Evolutionary conservation across 2,888 invertebrate species (phyloP), one percentile per base, ranked within the genome.

Genomic region (Leucoma salicis): DNA sequence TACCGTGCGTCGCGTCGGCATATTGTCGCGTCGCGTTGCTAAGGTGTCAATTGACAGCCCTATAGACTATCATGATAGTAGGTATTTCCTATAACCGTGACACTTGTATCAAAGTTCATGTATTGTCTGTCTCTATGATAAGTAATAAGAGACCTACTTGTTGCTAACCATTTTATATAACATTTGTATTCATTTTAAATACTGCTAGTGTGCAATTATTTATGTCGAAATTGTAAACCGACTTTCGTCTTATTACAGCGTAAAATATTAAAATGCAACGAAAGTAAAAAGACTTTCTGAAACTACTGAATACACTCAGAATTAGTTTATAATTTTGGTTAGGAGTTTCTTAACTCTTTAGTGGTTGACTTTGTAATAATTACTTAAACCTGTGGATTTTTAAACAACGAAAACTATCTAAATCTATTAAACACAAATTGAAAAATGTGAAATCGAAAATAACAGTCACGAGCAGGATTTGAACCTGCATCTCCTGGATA

Each of bases 71-170:
- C 37, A 39, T 42, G 39, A 33, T 38, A 39, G 14, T 42, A 31
- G 12, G 14, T 31, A 42, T 60, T 50, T 42, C 41, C 34, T 42
- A 31, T 25, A 46, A 42, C 37, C 49, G 33, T 34, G 48, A 50
- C 13, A 36, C 39, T 50, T 46, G 49, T 31, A 47, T 41, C 33
- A 47, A 36, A 39, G 29, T 39, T 40, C 38, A 28, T 31, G 29
- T 44, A 32, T n/a, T n/a, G n/a, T n/a, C n/a, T n/a, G n/a, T n/a
- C n/a, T 59, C 39, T 35, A 25, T 42, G 38, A 53, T 51, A 49
- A 53, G 31, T 33, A 32, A 50, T 46, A 33, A 16, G 41, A 45
- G 39, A 39, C 25, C 31, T 31, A 16, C 14, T 21, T 50, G 42
- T 56, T 63, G 42, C 43, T 45, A 46, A 35, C 36, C 21, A 33